A percentile compares a stretch with the other conserved stretches of the same genome.
Conservation (phyloP, 2,888 invertebrate genomes). For the Ethmia dodecea region DNA sequence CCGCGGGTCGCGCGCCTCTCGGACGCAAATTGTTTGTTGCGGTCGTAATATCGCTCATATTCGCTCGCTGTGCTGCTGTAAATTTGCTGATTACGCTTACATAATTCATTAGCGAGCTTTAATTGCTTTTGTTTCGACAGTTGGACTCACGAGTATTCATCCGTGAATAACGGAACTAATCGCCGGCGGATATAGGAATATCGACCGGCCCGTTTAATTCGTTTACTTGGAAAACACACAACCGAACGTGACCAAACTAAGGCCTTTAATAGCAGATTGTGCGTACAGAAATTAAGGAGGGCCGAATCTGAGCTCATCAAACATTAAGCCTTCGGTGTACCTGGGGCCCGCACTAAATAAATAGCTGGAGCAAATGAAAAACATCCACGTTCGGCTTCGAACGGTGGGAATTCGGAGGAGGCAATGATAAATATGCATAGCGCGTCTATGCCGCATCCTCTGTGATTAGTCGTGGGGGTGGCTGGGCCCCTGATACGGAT, state of each 20-base stretch:
- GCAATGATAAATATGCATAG: slow-evolving; percentile 75
- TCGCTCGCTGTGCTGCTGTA: slow-evolving; percentile 33
- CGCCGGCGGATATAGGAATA: slow-evolving; percentile 22
- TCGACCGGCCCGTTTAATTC: slow-evolving; percentile 38
- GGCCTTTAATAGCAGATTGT: slow-evolving; percentile 35
- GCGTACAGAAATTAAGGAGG: slow-evolving; percentile 58
- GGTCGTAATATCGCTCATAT: slow-evolving; percentile 50
- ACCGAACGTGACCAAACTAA: slow-evolving; percentile 48
- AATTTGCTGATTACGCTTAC: slow-evolving; percentile 40
- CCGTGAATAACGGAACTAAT: slow-evolving; percentile 13
- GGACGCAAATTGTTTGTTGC: slow-evolving; percentile 55
- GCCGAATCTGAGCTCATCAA: slow-evolving; percentile 69
- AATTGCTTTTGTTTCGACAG: slow-evolving; percentile 25
- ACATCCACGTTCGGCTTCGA: slow-evolving; percentile 59
- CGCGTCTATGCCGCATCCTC: slow-evolving; percentile 74
- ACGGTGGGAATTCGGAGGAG: slow-evolving; percentile 66
- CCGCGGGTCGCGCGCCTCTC: slow-evolving; percentile 24
- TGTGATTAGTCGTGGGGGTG: slow-evolving; percentile 70
- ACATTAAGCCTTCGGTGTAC: slow-evolving; percentile 60
- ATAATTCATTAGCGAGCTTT: slow-evolving; percentile 40
- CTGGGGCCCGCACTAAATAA: slow-evolving; percentile 65
- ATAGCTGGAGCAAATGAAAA: slow-evolving; percentile 70
- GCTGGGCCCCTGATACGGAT: slow-evolving; percentile 57
- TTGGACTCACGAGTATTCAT: slow-evolving; percentile 13
- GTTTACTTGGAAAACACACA: slow-evolving; percentile 39